Base-by-base conservation (phyloP, 2,113 vertebrate genomes). In the Phalacrocorax carbo region DNA sequence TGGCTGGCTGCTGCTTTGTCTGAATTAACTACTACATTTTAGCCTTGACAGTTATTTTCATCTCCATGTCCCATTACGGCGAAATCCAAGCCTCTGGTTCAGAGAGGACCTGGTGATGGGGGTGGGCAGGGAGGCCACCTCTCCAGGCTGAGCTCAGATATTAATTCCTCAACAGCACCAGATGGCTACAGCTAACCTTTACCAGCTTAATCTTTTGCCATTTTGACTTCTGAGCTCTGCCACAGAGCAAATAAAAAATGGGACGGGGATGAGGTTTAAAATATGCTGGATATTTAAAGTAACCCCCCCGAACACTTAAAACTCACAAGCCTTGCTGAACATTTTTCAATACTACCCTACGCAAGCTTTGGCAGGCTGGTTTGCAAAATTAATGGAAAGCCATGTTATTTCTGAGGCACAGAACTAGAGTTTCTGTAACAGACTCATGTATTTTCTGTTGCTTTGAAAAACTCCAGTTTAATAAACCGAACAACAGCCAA, bases 51-150 rank as follows among this genome's bases (percentile, higher is more conserved):
- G 98, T 97, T 83, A 93, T 97, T 96, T 96, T 96, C 96, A 87
- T 94, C 95, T 66, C 86, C 88, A 95, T 61, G 91, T 97, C 93
- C 76, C 95, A 95, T 96, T 91, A 96, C 81, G 32, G 94, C 11
- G 98, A 98, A 98, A 99, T 71, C 96, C 90, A 98, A 99, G 86
- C 98, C 98, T 97, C 79, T 58, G 81, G 65, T 91, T 82, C 65
- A 10, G 86, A 65, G 52, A 86, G 90, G 92, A 93, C 82, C 89
- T 72, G 75, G 89, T 69, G 82, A 72, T 64, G 92, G 90, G 93
- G 90, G 77, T 64, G 58, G 88, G 90, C 78, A 80, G 79, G 60
- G 69, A 16, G 42, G 87, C n/a, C 6, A 36, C 94, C 55, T 87
- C 96, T 95, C 62, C 0, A 4, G 77, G 81, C 91, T 97, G 91